A percentile compares a stretch with the other conserved stretches of the same genome.
These are phyloP conservation scores for Brachionus rubens DNA, from an alignment of 1,140 invertebrate genomes.

Conservation along the genomic window DNA sequence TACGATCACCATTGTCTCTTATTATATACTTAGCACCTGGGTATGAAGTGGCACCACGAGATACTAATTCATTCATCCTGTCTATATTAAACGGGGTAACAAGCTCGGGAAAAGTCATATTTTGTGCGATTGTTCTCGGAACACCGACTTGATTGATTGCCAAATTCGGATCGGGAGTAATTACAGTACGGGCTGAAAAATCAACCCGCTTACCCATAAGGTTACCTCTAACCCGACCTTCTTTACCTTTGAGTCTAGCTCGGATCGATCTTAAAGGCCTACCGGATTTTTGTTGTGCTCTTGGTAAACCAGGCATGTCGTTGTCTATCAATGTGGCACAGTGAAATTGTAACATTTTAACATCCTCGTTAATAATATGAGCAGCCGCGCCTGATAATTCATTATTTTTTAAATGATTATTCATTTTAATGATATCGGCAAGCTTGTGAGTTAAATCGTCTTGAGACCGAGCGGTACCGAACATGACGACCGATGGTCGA, in stretches of 20 bases:
- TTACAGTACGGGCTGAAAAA: slow-evolving; percentile 97
- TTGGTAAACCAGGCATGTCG: slow-evolving; percentile 93
- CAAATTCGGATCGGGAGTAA: slow-evolving; percentile 97
- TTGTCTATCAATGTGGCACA: slow-evolving; percentile 96
- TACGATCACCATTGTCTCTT: slow-evolving; percentile 93
- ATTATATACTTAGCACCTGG: slow-evolving; percentile 99
- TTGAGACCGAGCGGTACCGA: slow-evolving; percentile 84
- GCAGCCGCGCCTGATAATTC: slow-evolving; percentile 92
- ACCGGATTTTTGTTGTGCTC: slow-evolving; percentile 97
- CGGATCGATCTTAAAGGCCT: slow-evolving; percentile 97
- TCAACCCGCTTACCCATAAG: slow-evolving; percentile 99
- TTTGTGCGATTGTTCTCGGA: slow-evolving; percentile 94
- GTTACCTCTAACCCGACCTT: slow-evolving; percentile 96
- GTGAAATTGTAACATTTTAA: slow-evolving; percentile 97
- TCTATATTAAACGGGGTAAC: slow-evolving; percentile 99
- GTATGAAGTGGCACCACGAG: slow-evolving; percentile 93
- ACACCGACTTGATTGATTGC: slow-evolving; percentile 98
- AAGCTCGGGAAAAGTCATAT: slow-evolving; percentile 97
- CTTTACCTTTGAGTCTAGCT: slow-evolving; percentile 74
- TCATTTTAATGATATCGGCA: slow-evolving; percentile 96
- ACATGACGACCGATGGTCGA: slow-evolving; percentile 96
- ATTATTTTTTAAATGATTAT: slow-evolving; percentile 89
- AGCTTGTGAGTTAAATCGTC: slow-evolving; percentile 99
- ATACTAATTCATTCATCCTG: slow-evolving; percentile 90
- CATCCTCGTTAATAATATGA: slow-evolving; percentile 92